A percentile compares a stretch with the other conserved stretches of the same genome.
Conservation (phyloP, 1,140 invertebrate species). For the Eriosoma lanigerum region DNA sequence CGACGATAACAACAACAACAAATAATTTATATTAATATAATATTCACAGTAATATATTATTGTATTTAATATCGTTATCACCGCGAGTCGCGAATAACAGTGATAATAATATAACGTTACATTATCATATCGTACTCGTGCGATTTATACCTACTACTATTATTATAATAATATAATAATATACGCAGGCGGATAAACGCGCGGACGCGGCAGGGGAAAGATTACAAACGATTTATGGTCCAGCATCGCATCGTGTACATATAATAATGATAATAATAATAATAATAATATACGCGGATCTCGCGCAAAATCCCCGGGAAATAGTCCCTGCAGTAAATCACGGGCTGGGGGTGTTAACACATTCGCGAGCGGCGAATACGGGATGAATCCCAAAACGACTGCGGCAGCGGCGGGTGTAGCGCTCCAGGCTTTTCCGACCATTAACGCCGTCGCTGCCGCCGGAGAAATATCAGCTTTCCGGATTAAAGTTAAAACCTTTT, state of each 20-base stretch:
- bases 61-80: too few species aligned
- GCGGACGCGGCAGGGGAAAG: neutral
- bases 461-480: conserved; percentile 48
- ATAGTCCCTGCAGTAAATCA: conserved; percentile 37
- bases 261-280: neutral
- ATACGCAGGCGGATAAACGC: rapidly evolving
- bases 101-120: too few species aligned
- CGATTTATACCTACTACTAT: too few species aligned
- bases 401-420: neutral
- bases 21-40: too few species aligned
- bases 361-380: conserved; percentile 38
- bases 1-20: too few species aligned
- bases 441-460: conserved; percentile 41
- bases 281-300: neutral
- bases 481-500: conserved; percentile 48
- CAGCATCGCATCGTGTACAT: neutral
- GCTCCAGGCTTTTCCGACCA: neutral
- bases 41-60: too few species aligned
- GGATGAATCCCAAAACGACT: conserved; percentile 16
- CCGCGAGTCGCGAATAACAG: too few species aligned
- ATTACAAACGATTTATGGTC: neutral
- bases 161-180: too few species aligned
- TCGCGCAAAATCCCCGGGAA: conserved; percentile 40
- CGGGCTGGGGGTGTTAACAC: conserved; percentile 42
- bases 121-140: too few species aligned